These are phyloP conservation scores for Musca vetustissima DNA, from an alignment of 1,140 invertebrate species.

Conservation along the genomic window DNA sequence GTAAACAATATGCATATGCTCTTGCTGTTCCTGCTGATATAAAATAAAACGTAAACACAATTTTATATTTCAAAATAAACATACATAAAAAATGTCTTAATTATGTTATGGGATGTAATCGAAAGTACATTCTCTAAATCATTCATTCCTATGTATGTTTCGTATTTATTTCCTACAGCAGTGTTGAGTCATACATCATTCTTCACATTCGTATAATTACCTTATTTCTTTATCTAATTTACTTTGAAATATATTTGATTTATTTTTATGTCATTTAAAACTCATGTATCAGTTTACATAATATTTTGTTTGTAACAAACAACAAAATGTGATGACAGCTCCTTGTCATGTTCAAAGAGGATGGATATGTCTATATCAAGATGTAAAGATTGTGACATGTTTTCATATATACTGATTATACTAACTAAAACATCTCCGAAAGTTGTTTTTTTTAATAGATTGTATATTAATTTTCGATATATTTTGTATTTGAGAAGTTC, in stretches of 20 bases:
- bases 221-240: neutral
- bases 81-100: slow-evolving; percentile 19
- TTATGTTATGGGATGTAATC: slow-evolving; percentile 18
- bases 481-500: too few species aligned
- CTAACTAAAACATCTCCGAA: too few species aligned
- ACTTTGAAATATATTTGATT: slow-evolving; percentile 2
- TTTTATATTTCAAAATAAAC: slow-evolving; percentile 11
- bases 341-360: too few species aligned
- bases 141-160: neutral
- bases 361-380: too few species aligned
- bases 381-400: too few species aligned
- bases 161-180: too few species aligned
- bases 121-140: slow-evolving; percentile 2
- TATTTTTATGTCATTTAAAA: neutral
- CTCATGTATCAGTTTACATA: neutral
- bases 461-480: too few species aligned
- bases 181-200: neutral
- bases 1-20: neutral
- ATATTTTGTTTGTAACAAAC: neutral
- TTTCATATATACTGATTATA: too few species aligned
- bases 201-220: too few species aligned
- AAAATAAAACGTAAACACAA: neutral
- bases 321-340: too few species aligned
- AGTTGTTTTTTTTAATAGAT: too few species aligned
- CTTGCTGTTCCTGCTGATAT: neutral